Evolutionary conservation across 2,888 invertebrate genomes (phyloP).

Genomic region (Lycocerus yunnanus): DNA sequence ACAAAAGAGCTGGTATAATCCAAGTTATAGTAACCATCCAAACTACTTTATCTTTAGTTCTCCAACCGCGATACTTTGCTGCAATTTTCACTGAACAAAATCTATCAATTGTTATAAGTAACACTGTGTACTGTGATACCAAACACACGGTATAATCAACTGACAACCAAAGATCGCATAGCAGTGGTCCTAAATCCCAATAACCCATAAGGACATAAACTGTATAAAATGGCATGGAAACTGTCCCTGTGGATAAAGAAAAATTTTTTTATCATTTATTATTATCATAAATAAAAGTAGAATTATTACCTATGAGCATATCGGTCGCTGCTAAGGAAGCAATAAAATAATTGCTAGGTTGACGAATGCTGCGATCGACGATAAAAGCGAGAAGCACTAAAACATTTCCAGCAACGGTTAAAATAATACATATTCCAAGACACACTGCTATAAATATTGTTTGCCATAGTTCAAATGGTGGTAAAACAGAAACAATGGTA

Average conservation of each 20-base stretch:
- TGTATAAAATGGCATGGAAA: slow-evolving; percentile 98
- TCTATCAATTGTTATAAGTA: slow-evolving; percentile 97
- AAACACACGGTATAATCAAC: slow-evolving; percentile 99
- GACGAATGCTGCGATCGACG: slow-evolving; percentile 89
- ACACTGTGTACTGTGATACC: slow-evolving; percentile 98
- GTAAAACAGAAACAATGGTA: slow-evolving; percentile 63
- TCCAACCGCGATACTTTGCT: slow-evolving; percentile 95
- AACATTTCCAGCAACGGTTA: slow-evolving; percentile 95
- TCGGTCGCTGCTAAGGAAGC: slow-evolving; percentile 97
- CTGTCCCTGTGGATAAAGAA: slow-evolving; percentile 70
- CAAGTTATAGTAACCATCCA: slow-evolving; percentile 96
- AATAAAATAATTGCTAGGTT: slow-evolving; percentile 99
- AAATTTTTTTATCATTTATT: background rate
- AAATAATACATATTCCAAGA: slow-evolving; percentile 83
- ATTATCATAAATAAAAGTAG: background rate
- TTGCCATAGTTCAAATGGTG: slow-evolving; percentile 89
- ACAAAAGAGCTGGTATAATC: slow-evolving; percentile 94
- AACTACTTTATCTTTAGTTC: slow-evolving; percentile 90
- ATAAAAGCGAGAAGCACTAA: slow-evolving; percentile 93
- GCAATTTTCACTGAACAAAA: slow-evolving; percentile 99
- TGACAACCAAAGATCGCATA: slow-evolving; percentile 98
- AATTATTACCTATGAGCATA: slow-evolving; percentile 83
- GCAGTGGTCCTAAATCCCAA: slow-evolving; percentile 94
- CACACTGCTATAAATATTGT: slow-evolving; percentile 87
- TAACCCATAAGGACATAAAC: slow-evolving; percentile 95